phyloP scores from a whole-genome alignment of 64 coral and sea anemone genomes.

The Orbicella faveolata region DNA sequence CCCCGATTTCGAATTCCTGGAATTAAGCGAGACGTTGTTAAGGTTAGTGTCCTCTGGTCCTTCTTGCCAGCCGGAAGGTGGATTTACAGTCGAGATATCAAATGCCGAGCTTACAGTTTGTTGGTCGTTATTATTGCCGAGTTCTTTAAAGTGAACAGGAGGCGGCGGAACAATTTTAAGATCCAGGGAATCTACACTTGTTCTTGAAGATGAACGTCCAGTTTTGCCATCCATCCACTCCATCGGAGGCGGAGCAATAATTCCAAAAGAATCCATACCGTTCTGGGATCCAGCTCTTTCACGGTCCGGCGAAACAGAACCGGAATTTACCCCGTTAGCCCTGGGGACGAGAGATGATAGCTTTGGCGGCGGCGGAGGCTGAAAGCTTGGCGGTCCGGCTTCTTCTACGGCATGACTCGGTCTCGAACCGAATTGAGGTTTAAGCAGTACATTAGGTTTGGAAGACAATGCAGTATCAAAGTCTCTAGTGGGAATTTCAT shows the following conservation, averaged over 20 bases:
- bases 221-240: background rate
- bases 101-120: background rate
- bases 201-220: background rate
- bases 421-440: background rate
- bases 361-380: background rate
- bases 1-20: background rate
- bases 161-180: constrained; percentile 34
- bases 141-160: constrained; percentile 11
- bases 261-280: background rate
- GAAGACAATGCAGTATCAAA: background rate
- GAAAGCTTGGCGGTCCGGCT: background rate
- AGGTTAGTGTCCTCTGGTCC: background rate
- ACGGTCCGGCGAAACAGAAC: background rate
- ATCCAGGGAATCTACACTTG: constrained; percentile 11
- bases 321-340: background rate
- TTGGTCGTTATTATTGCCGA: background rate
- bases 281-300: constrained; percentile 16
- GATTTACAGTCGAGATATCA: background rate
- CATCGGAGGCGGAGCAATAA: background rate
- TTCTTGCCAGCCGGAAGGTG: constrained; percentile 5
- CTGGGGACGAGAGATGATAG: background rate
- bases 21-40: background rate
- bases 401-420: background rate
- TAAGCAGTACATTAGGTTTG: background rate
- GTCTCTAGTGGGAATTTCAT: constrained; percentile 16